Conservation (phyloP, 2,797 vertebrate genomes). For the Pogoniulus pusillus region DNA sequence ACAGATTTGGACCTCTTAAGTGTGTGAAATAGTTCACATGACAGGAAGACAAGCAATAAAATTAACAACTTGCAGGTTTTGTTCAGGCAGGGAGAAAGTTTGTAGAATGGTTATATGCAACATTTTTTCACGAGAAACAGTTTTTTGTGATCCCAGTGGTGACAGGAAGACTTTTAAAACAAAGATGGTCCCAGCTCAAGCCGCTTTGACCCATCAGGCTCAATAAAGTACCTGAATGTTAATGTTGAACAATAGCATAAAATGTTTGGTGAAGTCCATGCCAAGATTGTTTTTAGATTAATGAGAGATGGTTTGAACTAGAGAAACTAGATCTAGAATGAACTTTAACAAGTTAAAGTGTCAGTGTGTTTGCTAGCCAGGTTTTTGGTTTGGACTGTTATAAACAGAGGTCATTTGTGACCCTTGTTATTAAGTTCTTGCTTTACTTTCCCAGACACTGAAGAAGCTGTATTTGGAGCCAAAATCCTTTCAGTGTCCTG, state of each 20-base stretch:
- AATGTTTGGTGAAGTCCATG: background rate
- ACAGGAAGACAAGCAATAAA: background rate
- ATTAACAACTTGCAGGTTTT: constrained; percentile 3
- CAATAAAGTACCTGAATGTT: background rate
- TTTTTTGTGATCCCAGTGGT: constrained; percentile 16
- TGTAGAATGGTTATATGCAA: background rate
- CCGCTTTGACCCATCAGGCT: constrained; percentile 32
- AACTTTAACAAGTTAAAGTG: background rate
- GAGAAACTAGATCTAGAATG: constrained; percentile 23
- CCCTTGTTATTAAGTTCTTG: background rate
- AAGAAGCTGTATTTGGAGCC: background rate
- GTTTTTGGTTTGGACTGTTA: background rate
- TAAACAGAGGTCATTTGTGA: background rate
- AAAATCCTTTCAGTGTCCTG: background rate
- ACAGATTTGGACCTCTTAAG: background rate
- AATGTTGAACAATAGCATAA: background rate
- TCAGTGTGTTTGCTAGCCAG: background rate
- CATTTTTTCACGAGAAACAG: constrained; percentile 26
- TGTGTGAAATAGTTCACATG: background rate
- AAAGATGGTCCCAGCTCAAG: constrained; percentile 6
- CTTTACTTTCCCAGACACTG: background rate
- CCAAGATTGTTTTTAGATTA: constrained; percentile 40
- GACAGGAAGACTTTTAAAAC: constrained; percentile 41
- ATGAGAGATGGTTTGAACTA: constrained; percentile 42
- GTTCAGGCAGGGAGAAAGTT: background rate